Conservation (phyloP, 1,140 invertebrate genomes). For the Tetragnatha versicolor region DNA sequence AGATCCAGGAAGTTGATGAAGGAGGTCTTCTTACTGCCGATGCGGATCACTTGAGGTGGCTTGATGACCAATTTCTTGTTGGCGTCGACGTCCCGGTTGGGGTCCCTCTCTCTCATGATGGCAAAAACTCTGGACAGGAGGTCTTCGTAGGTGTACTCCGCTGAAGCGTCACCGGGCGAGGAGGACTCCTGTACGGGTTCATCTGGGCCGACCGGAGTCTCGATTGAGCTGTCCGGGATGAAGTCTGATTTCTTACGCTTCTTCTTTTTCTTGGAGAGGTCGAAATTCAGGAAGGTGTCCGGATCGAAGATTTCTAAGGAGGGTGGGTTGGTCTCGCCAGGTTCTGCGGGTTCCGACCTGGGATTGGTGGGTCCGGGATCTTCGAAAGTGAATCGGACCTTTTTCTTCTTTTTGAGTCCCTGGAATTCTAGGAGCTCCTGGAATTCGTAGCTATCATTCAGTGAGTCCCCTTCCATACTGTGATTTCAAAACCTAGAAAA, state of each 20-base stretch:
- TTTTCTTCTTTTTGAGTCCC: slow-evolving; percentile 19
- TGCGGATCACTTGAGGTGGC: slow-evolving; percentile 96
- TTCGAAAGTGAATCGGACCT: too few species aligned
- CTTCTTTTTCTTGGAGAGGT: slow-evolving; percentile 79
- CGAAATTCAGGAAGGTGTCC: slow-evolving; percentile 71
- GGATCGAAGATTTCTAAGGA: neutral
- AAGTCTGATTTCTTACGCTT: slow-evolving; percentile 86
- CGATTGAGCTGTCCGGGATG: slow-evolving; percentile 72
- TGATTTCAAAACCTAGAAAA: too few species aligned
- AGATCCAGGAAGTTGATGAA: slow-evolving; percentile 99
- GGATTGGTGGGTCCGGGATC: too few species aligned
- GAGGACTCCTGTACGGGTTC: slow-evolving; percentile 2
- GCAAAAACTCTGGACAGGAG: slow-evolving; percentile 95
- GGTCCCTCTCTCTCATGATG: slow-evolving; percentile 98
- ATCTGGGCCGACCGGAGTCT: slow-evolving; percentile 73
- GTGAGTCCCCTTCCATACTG: neutral
- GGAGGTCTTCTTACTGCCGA: slow-evolving; percentile 98
- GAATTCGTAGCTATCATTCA: neutral
- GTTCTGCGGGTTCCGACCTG: too few species aligned
- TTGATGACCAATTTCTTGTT: slow-evolving; percentile 99
- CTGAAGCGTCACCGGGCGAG: neutral
- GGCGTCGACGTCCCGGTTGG: slow-evolving; percentile 96
- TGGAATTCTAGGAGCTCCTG: neutral
- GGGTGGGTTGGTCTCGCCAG: too few species aligned
- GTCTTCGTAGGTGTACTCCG: slow-evolving; percentile 95